These are phyloP conservation scores for Charadrius vociferus DNA, from an alignment of 2,113 vertebrate genomes.

Conservation along the genomic window DNA sequence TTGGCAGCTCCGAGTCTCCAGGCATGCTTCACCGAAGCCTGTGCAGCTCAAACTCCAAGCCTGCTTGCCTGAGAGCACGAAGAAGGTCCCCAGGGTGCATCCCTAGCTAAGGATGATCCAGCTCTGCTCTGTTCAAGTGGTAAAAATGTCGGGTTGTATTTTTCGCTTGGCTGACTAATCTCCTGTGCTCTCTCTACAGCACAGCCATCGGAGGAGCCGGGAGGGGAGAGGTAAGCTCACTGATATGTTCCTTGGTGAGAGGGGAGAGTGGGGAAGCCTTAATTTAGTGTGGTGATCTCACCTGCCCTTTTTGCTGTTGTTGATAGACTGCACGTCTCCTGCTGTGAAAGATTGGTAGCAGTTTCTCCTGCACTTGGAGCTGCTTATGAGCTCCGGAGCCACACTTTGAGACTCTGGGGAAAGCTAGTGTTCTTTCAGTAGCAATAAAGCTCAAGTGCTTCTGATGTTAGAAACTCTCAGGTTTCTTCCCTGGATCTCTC, in stretches of 20 bases:
- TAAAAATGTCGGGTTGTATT: not conserved
- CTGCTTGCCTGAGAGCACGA: not conserved
- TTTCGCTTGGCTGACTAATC: conserved; percentile 24
- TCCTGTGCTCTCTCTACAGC: conserved; percentile 43
- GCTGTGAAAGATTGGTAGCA: not conserved
- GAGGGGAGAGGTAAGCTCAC: conserved; percentile 65
- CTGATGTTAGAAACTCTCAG: not conserved
- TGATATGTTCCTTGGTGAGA: not conserved
- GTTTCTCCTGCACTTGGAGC: not conserved
- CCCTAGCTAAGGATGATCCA: not conserved
- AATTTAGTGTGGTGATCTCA: not conserved
- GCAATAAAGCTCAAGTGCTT: not conserved
- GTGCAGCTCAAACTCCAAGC: not conserved
- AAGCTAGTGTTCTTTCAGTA: not conserved
- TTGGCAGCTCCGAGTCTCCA: not conserved
- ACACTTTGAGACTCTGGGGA: not conserved
- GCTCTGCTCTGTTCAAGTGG: not conserved
- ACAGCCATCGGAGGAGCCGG: conserved; percentile 50
- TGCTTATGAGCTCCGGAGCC: not conserved
- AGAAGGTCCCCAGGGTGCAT: not conserved
- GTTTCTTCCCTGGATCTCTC: not conserved
- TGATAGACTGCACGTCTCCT: not conserved
- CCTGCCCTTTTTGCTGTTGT: not conserved
- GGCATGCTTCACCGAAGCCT: not conserved
- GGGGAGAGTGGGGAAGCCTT: not conserved